Conservation (phyloP, 2,797 vertebrate genomes). For the Microhierax caerulescens region DNA sequence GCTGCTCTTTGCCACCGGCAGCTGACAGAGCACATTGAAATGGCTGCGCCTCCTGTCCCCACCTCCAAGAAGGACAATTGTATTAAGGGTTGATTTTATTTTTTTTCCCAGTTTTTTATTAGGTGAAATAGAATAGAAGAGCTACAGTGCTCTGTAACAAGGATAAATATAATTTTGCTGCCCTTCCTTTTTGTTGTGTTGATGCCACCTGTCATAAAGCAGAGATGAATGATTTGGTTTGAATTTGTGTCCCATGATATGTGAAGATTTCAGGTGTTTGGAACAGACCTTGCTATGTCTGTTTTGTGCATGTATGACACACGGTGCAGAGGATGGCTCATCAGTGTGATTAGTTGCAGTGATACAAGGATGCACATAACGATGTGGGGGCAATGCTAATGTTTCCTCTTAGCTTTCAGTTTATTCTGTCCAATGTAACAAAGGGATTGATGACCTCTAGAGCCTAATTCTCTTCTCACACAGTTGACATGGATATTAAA, state of each 20-base stretch:
- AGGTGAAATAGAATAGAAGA: neutral
- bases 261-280: neutral
- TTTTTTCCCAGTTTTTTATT: neutral
- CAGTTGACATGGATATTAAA: neutral
- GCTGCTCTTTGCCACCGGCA: neutral
- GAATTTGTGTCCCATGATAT: neutral
- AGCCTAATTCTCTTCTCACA: neutral
- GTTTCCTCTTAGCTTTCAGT: neutral
- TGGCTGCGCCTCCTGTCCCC: neutral
- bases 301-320: neutral
- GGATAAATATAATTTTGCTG: neutral
- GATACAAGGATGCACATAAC: neutral
- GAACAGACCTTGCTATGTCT: neutral
- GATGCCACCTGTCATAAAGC: neutral
- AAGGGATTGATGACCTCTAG: neutral
- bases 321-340: fast-evolving
- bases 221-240: neutral
- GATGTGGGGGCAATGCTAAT: neutral
- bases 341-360: neutral
- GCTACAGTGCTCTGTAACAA: neutral
- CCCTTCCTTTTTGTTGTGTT: neutral
- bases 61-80: slow-evolving; percentile 5
- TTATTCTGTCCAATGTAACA: neutral
- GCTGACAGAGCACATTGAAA: neutral
- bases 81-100: neutral